Conservation (phyloP, 1,140 invertebrate genomes). For the Alviniconcha marisindica region DNA sequence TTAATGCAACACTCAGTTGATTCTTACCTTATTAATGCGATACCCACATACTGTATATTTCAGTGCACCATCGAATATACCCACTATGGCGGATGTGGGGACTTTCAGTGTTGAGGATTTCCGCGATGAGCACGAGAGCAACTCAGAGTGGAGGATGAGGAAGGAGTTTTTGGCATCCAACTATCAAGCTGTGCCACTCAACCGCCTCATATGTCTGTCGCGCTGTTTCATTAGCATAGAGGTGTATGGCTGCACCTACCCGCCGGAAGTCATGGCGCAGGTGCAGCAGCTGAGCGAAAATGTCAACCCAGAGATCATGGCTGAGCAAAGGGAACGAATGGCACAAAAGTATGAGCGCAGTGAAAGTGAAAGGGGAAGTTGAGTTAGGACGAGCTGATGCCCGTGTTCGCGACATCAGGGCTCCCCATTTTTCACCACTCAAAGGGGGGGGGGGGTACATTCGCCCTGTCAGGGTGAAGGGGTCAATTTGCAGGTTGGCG, state of each 20-base stretch:
- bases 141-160: conserved; percentile 89
- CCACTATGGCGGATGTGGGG: conserved; percentile 5
- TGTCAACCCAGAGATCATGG: conserved; percentile 38
- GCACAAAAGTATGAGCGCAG: conserved; percentile 35
- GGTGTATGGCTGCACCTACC: conserved; percentile 89
- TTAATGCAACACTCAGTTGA: neutral
- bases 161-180: conserved; percentile 85
- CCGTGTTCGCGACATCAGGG: too few species aligned
- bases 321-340: conserved; percentile 33
- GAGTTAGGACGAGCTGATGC: too few species aligned
- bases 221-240: conserved; percentile 90
- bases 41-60: neutral
- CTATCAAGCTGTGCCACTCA: conserved; percentile 82
- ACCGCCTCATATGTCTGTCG: conserved; percentile 87
- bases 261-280: conserved; percentile 84
- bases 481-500: too few species aligned
- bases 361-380: conserved; percentile 1
- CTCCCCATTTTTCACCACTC: too few species aligned
- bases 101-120: conserved; percentile 56
- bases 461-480: too few species aligned
- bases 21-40: neutral
- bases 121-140: conserved; percentile 80
- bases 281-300: conserved; percentile 37
- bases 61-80: neutral
- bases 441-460: too few species aligned